Conservation (phyloP, 1,140 invertebrate species). For the Riptortus pedestris region DNA sequence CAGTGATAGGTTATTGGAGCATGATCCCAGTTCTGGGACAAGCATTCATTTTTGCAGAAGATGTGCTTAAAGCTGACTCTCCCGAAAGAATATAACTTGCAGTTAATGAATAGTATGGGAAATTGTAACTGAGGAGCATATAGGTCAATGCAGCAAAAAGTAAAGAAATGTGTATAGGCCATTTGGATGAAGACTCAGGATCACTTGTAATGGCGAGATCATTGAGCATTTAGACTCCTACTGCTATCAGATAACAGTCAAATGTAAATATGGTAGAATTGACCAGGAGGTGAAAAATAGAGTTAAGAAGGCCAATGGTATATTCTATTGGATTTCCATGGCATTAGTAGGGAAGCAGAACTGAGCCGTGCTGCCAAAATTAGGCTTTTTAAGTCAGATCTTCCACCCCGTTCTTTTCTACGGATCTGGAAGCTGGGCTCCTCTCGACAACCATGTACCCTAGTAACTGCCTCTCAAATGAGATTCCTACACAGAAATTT, state of each 20-base stretch:
- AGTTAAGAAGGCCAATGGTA: not conserved
- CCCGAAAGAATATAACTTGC: no score
- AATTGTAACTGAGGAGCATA: not conserved
- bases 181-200: not conserved
- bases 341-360: not conserved
- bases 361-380: not conserved
- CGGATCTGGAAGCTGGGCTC: no score
- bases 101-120: not conserved
- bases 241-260: not conserved
- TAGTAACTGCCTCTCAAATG: no score
- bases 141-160: not conserved
- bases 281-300: not conserved
- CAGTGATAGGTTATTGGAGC: not conserved
- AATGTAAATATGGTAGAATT: not conserved
- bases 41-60: not conserved
- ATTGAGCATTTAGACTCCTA: not conserved
- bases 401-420: no score
- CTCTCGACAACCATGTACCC: no score
- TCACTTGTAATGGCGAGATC: not conserved
- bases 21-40: not conserved
- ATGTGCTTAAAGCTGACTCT: not conserved
- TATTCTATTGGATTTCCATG: not conserved
- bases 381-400: not conserved
- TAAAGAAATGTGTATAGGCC: conserved; percentile 5
- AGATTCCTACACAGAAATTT: not conserved